Evolutionary conservation across 2,797 vertebrate species (phyloP), one percentile per base, ranked within the genome.

Genomic region (Pogoniulus pusillus): DNA sequence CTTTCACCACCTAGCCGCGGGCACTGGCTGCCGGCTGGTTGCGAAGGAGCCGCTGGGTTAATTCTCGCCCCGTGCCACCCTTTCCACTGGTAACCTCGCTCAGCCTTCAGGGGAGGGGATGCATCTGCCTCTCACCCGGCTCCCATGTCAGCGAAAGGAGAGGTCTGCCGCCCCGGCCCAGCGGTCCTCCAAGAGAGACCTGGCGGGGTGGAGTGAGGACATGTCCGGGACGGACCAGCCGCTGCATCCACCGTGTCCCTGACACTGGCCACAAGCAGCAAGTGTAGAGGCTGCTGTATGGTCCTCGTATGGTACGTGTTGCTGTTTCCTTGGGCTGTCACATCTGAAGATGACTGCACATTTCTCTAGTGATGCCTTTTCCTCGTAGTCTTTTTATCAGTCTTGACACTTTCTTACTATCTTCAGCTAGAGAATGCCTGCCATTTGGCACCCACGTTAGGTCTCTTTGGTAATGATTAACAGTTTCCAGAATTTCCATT

Each of bases 271-370:
- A 0, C 37, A 0, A 57, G 37, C 47, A 29, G 37, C 6, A 27
- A 7, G 55, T 2, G 59, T 6, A 1, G 7, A 0, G 4, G 47
- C 27, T 35, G 71, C 15, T 7, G 10, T 3, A 2, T 1, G 49
- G 34, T 16, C 47, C 65, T 30, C 5, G 7, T 4, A 6, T 17
- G 54, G n/a, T 9, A 0, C 18, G 45, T 4, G 60, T 13, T 45
- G 6, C 24, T n/a, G 29, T 2, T 18, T 47, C 51, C 10, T 9
- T 2, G 34, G 41, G 51, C 37, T 34, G 8, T 24, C 69, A 9
- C n/a, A 1, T 12, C 49, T 65, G 16, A 22, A 22, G 13, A 1
- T 16, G 35, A 18, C 0, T 1, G 35, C 41, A 2, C 10, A 0
- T 17, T 35, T 47, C 45, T 19, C 16, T 12, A 4, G n/a, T 2